Conservation (phyloP, 2,888 invertebrate genomes). For the Napeogenes inachia region DNA sequence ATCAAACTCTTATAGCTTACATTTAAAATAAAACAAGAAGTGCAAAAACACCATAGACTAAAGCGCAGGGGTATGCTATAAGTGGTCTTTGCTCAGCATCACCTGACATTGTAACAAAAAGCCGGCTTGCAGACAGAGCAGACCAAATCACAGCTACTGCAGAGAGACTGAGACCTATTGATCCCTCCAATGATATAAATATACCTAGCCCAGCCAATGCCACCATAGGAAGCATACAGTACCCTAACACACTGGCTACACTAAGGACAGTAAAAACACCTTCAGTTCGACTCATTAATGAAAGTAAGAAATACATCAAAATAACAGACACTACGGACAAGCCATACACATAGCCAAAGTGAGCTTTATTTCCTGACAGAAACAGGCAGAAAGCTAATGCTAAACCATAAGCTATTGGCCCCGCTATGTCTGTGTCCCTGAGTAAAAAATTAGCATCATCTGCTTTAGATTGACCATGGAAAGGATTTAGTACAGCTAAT, state of each 20-base stretch:
- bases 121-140: conserved; percentile 91
- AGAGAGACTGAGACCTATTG: conserved; percentile 82
- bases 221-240: conserved; percentile 95
- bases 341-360: conserved; percentile 96
- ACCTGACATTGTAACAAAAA: conserved; percentile 93
- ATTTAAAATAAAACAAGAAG: conserved; percentile 91
- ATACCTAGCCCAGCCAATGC: conserved; percentile 88
- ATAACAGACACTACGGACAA: conserved; percentile 93
- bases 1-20: not conserved
- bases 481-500: conserved; percentile 91
- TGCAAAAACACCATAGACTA: conserved; percentile 95
- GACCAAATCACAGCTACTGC: conserved; percentile 89
- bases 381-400: conserved; percentile 81
- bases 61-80: conserved; percentile 94
- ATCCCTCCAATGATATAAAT: conserved; percentile 85
- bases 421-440: conserved; percentile 93
- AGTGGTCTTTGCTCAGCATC: conserved; percentile 91
- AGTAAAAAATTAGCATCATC: conserved; percentile 86
- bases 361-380: conserved; percentile 86
- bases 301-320: conserved; percentile 90
- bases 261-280: conserved; percentile 85
- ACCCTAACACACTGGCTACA: conserved; percentile 93
- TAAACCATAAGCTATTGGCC: conserved; percentile 93
- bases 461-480: conserved; percentile 82
- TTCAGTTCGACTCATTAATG: conserved; percentile 84